Base-by-base conservation (phyloP, 1,140 invertebrate genomes). In the Globodera rostochiensis region DNA sequence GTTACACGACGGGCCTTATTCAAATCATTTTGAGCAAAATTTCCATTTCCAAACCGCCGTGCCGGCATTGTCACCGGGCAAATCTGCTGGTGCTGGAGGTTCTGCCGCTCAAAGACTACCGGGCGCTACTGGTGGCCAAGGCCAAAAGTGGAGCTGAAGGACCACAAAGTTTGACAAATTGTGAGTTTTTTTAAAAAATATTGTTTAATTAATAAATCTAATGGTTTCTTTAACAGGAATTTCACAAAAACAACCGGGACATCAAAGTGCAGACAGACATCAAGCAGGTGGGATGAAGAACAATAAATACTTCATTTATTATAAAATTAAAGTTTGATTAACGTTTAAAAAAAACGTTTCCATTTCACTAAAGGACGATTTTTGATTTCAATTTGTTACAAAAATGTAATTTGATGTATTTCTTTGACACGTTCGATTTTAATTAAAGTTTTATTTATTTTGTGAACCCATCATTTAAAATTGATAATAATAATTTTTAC, bases 181-280 rank as follows among this genome's bases (percentile, higher is more conserved):
- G 88, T 90, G 60, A 78, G 76, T 64, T 60, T 36, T 67, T 77
- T 50, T 85, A 75, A 46, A 2, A 9, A 36, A 19, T 2, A 36
- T 53, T 53, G 4, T 74, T 11, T 64, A 79, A 78, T 74, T 57
- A 77, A 74, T 25, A 49, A 36, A 73, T 70, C 15, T 71, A 6
- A 36, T 36, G 36, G 1, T 36, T 36, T 36, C 36, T 36, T 36
- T 36, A 36, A 36, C 49, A 84, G 70, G 75, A 86, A 49, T 87
- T 88, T 79, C 87, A 87, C 73, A 86, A 85, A 67, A 81, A 79
- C 86, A 81, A 87, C 81, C 21, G 81, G 57, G 93, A 70, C 92
- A 93, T 86, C 90, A 86, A 95, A 0, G 89, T 99, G 57, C 93
- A 95, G 73, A 94, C 94, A 1, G 95, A 98, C 89, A 95, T 98